phyloP scores from a whole-genome alignment of 1,140 invertebrate species.

The Agrypnia vestita region DNA sequence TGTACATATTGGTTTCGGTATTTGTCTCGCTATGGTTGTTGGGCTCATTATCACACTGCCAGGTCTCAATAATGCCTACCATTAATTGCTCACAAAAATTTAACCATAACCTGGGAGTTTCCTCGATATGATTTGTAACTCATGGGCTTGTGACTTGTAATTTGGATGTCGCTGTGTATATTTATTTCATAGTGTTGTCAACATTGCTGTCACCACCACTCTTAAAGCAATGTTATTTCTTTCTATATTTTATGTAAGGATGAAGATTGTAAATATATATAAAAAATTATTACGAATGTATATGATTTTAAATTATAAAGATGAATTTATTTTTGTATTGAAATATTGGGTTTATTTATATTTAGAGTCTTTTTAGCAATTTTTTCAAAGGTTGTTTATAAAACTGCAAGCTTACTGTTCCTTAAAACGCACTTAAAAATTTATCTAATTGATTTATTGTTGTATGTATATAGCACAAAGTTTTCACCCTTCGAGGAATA shows the following conservation, averaged over 20 bases:
- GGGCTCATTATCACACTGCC: constrained; percentile 44
- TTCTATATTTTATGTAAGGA: not conserved
- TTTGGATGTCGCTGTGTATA: not conserved
- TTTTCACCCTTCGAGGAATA: constrained; percentile 24
- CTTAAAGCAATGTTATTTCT: constrained; percentile 13
- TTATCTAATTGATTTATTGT: not conserved
- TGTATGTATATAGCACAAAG: constrained; percentile 37
- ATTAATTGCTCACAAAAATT: constrained; percentile 34
- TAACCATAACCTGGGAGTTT: constrained; percentile 14
- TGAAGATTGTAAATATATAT: constrained; percentile 11
- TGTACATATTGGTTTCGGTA: constrained; percentile 50
- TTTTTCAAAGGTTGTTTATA: constrained; percentile 12
- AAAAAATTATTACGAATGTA: not conserved
- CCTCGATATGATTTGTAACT: constrained; percentile 1
- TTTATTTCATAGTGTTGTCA: constrained; percentile 9
- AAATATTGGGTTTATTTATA: not conserved
- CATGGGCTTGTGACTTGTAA: constrained; percentile 28
- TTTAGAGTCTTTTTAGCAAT: not conserved
- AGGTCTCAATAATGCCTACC: constrained; percentile 27
- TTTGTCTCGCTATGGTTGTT: constrained; percentile 44
- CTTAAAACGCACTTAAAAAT: constrained; percentile 25
- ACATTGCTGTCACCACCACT: not conserved
- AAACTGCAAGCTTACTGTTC: constrained; percentile 13
- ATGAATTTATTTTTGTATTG: not conserved
- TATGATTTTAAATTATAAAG: not conserved